Evolutionary conservation across 2,797 vertebrate genomes (phyloP), one percentile per base, ranked within the genome.

Genomic region (Pipistrellus pygmaeus): DNA sequence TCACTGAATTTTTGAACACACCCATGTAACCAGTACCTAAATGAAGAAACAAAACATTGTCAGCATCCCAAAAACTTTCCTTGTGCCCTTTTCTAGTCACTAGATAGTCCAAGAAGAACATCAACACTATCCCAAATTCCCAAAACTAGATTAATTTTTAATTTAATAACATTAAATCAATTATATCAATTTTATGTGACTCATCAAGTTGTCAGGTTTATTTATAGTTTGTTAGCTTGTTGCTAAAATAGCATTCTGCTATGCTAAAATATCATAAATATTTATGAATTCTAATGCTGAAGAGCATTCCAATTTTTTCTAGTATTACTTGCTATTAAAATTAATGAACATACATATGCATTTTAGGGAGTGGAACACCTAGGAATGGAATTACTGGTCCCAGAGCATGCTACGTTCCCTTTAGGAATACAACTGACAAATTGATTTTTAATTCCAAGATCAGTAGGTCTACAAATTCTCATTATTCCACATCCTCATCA

Each of bases 1-100:
- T 84, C 51, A 93, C 80, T 38, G 3, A 83, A 76, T 72, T 92
- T 95, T 57, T 92, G 27, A 92, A 85, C n/a, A 86, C 15, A 35
- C 20, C 17, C 76, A 92, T 44, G 48, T 89, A 96, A 91, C 20
- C 48, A 93, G 21, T 60, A 85, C 35, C 64, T 62, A 91, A 9
- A 91, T 73, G 72, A 91, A 92, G 66, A 92, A 94, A 93, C 53
- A 51, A 83, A 88, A 82, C 68, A 89, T 46, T 75, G 81, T 55
- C 64, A 94, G 9, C 12, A 93, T 8, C 41, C 35, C 69, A 66
- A 85, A 95, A 88, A 15, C 25, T 53, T 62, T 84, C 30, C 17
- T 72, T 84, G 27, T 90, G 18, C 62, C 55, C 55, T 91, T 53
- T 68, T 72, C 20, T 13, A 73, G 27, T 77, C 38, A 92, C 9